Base-by-base conservation (phyloP, 1,140 invertebrate genomes). In the Choristoneura fumiferana region DNA sequence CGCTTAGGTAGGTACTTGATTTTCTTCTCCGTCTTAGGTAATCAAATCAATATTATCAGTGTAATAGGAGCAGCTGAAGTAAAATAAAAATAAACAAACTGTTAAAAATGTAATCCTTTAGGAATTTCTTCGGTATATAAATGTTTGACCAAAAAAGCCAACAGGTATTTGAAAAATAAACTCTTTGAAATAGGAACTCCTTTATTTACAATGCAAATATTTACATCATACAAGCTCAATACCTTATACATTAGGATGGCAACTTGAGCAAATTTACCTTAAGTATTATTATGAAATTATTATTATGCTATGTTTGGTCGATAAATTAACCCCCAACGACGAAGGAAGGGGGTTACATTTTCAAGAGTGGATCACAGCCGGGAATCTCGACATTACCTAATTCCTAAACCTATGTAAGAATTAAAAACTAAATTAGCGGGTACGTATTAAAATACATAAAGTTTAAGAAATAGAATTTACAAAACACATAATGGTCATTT, bases 191-290 rank as follows among this genome's bases (percentile, higher is more conserved):
- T 88, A 88, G 85, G 85, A 88, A 88, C 85, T 88, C 71, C 60
- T 88, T 86, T 88, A 88, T 84, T 84, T 87, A 87, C 81, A 86
- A 68, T 71, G 67, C 73, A 72, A 58, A 65, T 87, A 86, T 87
- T 81, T 85, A 87, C 82, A 85, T 63, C 53, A 39, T 10, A 53
- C 18, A 64, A 53, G 52, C 58, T 54, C 34, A 43, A 10, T 15
- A 33, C 36, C 37, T 13, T 69, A 78, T 74, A 75, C 43, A 66
- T 67, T 63, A 65, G 76, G 73, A 87, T 87, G 84, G 82, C 84
- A 84, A 79, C 84, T 85, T 85, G 84, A 87, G 81, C 82, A 82
- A 83, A 75, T 62, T 58, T 69, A 68, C 65, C 61, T 64, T 69
- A 69, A 73, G 67, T 64, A 70, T 66, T 70, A 80, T 78, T 74